Evolutionary conservation across 2,797 vertebrate genomes (phyloP), one percentile per base, ranked within the genome.

Genomic region (Labroides dimidiatus): DNA sequence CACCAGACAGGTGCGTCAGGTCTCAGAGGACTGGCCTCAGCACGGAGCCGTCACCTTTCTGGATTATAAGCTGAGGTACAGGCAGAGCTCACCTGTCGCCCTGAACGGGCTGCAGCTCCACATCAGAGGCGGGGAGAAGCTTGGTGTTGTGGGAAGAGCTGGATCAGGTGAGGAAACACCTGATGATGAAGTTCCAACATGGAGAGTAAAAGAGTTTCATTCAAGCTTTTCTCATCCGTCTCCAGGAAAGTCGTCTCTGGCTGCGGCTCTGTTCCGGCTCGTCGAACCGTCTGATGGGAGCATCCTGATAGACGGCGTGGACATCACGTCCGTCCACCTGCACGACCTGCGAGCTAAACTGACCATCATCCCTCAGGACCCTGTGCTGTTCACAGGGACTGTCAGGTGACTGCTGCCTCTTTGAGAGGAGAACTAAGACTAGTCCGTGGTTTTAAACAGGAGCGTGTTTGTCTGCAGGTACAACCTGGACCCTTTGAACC

Each of bases 41-140:
- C 13, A 49, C 3, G 53, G 64, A 24, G 94, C 48, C 21, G 14
- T 49, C 48, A 94, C 69, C 93, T 49, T 49, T 14, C 48, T 49
- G 48, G 48, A 49, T 49, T 49, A 49, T 24, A 16, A 24, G 1
- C 15, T 49, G 48, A 49, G 14, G 48, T 24, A 49, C 48, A 49
- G 7, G 23, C 21, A 24, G 15, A 49, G 24, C 48, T 49, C 23
- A 8, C 48, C 48, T 10, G 21, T 24, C 7, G 21, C 16, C 14
- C 48, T 49, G 14, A 49, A 49, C 13, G 12, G 6, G 13, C 48
- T 49, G 21, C 48, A 49, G 48, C 21, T 49, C 7, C 48, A 49
- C 48, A 49, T 49, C 23, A 15, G 48, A 24, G 48, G 21, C 2
- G 48, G 23, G 23, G 48, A 49, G 48, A 49, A 49, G 48, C 13